Percentiles rank a stretch among this genome's conserved stretches.
Conservation (phyloP, 2,113 vertebrate genomes). For the Cyrtonyx montezumae region DNA sequence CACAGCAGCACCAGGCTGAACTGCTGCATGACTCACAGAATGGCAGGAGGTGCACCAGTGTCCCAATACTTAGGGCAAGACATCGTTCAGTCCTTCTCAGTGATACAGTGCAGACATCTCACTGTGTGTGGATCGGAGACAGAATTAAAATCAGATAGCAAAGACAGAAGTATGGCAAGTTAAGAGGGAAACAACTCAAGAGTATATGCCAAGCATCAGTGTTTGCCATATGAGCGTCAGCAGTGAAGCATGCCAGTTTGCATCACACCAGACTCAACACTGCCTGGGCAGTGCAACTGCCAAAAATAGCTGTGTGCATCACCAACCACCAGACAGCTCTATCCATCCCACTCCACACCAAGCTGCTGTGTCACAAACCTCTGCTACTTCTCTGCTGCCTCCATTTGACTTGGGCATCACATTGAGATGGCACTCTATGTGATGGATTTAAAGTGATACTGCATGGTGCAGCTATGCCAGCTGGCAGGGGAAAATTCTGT, state of each 20-base stretch:
- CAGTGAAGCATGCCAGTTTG: background rate
- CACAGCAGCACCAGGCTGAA: background rate
- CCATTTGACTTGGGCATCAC: accelerated
- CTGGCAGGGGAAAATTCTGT: background rate
- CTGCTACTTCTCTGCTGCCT: background rate
- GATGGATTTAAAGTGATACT: background rate
- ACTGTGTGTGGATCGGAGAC: background rate
- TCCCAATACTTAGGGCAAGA: background rate
- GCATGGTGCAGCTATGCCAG: background rate
- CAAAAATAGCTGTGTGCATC: background rate
- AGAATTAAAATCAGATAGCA: background rate
- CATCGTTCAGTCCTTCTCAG: background rate
- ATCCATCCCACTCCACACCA: background rate
- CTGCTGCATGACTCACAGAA: background rate
- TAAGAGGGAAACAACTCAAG: background rate
- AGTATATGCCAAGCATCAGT: background rate
- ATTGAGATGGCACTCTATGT: background rate
- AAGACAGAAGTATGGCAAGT: background rate
- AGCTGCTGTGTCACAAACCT: background rate
- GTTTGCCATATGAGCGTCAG: background rate
- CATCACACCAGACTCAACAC: background rate
- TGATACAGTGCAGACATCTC: background rate
- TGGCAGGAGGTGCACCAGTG: background rate
- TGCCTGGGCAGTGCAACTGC: background rate
- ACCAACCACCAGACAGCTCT: background rate